Evolutionary conservation across 2,113 vertebrate genomes (phyloP), one percentile per base, ranked within the genome.

Genomic region (Triplophysa dalaica): DNA sequence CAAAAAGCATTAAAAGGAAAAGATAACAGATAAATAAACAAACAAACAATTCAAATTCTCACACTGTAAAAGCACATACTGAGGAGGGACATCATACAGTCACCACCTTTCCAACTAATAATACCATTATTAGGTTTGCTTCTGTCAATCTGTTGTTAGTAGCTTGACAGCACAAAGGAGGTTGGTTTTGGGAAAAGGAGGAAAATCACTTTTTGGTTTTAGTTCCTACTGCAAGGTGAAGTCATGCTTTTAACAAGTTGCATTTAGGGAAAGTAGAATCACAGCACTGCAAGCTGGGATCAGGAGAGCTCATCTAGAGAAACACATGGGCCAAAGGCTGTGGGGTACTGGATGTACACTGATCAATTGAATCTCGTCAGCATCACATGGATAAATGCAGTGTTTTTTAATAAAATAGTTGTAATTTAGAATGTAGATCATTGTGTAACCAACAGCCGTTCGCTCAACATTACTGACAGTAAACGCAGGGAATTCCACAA

Each of bases 171-270:
- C 86, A 90, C 90, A 92, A 93, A 92, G 75, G 73, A 73, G 91
- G 93, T 94, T 92, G 91, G 90, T 93, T 90, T 93, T 88, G 87
- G 91, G 82, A 92, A 26, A 93, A 90, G 89, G 89, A 91, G 88
- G 91, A 87, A 89, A 54, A 54, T 29, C 4, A 19, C 84, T 85
- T 78, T 16, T 38, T 78, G 91, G 92, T 93, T 95, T 94, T 94
- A 92, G 94, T 94, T 95, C 94, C 84, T 86, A 94, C 93, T 94
- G 87, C 91, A 82, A 92, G 92, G 90, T 94, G 92, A 93, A 94
- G 92, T 93, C 96, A 96, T 97, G 95, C 94, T 95, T 92, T 75
- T 94, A 97, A 94, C 96, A 98, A 98, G 97, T 98, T 98, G 97
- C 97, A 98, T 96, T 99, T 99, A 97, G 96, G 96, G 95, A 95